phyloP scores from a whole-genome alignment of 2,797 vertebrate species.

The Diplodus puntazzo region DNA sequence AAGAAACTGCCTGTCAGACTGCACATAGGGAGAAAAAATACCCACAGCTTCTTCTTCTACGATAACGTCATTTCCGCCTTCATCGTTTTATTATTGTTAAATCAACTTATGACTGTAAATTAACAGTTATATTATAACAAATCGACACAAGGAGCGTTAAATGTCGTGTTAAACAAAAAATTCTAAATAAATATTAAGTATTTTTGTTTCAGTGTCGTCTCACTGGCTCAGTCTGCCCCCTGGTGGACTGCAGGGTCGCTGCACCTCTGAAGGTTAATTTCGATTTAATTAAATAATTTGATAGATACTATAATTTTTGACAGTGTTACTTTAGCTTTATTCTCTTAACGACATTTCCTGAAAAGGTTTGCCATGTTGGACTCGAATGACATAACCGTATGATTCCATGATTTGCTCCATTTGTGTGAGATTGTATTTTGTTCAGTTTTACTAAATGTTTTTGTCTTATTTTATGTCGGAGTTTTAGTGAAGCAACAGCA shows the following conservation, averaged over 20 bases:
- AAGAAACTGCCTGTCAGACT: slow-evolving; percentile 1
- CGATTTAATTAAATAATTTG: background rate
- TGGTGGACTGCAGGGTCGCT: background rate
- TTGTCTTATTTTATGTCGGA: background rate
- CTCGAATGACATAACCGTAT: background rate
- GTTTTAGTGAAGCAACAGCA: background rate
- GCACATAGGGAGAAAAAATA: accelerated
- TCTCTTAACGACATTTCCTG: background rate
- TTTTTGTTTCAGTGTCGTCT: background rate
- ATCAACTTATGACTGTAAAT: background rate
- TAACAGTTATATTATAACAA: background rate
- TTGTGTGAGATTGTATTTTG: background rate
- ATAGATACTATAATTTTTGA: background rate
- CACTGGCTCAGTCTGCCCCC: background rate
- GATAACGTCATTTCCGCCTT: slow-evolving; percentile 23
- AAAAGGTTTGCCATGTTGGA: too few species aligned
- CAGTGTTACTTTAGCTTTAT: background rate
- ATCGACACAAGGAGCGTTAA: accelerated
- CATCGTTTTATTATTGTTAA: background rate
- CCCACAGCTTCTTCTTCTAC: accelerated
- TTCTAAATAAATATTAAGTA: background rate
- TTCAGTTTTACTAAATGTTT: background rate
- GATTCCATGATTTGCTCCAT: background rate
- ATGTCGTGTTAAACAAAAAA: background rate
- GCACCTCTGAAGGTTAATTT: background rate